Percentiles rank a stretch among this genome's conserved stretches.
Conservation (phyloP, 1,140 invertebrate genomes). For the Galleria mellonella region DNA sequence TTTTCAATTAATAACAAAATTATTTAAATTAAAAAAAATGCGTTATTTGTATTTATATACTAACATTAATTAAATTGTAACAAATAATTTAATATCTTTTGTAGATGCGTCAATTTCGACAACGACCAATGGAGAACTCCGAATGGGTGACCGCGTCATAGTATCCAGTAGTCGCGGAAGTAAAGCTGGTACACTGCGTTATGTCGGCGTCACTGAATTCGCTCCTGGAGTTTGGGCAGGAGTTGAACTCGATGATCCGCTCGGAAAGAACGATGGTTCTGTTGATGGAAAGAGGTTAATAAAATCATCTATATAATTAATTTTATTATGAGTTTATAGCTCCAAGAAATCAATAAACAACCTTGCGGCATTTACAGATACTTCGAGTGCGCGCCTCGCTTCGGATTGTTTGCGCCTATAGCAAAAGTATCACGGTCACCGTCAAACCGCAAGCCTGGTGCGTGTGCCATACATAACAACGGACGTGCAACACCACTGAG, state of each 20-base stretch:
- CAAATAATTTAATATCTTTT: slow-evolving; percentile 10
- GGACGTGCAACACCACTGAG: slow-evolving; percentile 77
- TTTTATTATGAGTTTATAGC: not conserved
- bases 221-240: slow-evolving; percentile 95
- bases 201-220: slow-evolving; percentile 91
- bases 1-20: not conserved
- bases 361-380: slow-evolving; percentile 80
- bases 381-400: slow-evolving; percentile 92
- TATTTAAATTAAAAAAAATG: too few relatives aligned
- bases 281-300: slow-evolving; percentile 87
- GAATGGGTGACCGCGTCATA: slow-evolving; percentile 92
- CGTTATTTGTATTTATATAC: not conserved
- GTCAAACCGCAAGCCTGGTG: slow-evolving; percentile 80
- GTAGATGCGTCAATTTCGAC: slow-evolving; percentile 80
- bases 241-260: slow-evolving; percentile 93
- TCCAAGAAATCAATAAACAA: not conserved
- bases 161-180: slow-evolving; percentile 88
- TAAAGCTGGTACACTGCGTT: slow-evolving; percentile 91
- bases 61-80: not conserved
- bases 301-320: not conserved
- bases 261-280: slow-evolving; percentile 97
- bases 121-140: slow-evolving; percentile 77
- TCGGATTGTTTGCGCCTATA: slow-evolving; percentile 94
- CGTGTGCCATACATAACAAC: slow-evolving; percentile 78
- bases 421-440: slow-evolving; percentile 90